Conservation (phyloP, 2,113 vertebrate species). For the Geococcyx californianus region DNA sequence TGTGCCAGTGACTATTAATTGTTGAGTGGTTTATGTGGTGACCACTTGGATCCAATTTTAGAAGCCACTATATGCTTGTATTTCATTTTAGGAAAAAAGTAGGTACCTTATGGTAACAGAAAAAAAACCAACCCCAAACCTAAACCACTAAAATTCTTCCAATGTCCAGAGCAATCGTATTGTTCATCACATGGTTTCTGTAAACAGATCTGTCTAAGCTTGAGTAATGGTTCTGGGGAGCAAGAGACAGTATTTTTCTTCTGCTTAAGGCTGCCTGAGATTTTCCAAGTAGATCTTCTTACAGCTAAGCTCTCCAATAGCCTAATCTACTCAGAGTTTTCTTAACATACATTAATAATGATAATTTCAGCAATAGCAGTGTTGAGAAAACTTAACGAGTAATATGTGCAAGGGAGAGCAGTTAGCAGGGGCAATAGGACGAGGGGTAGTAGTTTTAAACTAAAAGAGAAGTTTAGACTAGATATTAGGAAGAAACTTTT, state of each 20-base stretch:
- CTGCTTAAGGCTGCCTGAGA: background rate
- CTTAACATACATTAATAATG: background rate
- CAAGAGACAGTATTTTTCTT: background rate
- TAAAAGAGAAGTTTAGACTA: too few relatives aligned
- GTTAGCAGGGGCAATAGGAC: too few relatives aligned
- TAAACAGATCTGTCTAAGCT: background rate
- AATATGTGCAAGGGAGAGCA: background rate
- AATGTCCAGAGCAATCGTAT: background rate
- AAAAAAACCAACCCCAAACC: background rate
- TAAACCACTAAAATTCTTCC: background rate
- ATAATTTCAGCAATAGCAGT: background rate
- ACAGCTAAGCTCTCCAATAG: background rate
- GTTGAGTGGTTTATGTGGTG: background rate
- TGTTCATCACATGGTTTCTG: background rate
- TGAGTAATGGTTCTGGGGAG: background rate
- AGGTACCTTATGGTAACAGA: background rate
- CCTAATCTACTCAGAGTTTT: background rate
- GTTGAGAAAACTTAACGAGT: background rate
- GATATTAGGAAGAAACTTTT: too few relatives aligned
- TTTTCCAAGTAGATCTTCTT: background rate
- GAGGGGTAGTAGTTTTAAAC: too few relatives aligned
- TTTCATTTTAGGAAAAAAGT: background rate
- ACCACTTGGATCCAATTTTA: background rate
- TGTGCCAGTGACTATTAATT: background rate
- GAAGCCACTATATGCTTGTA: background rate